Base-by-base conservation (phyloP, 2,888 invertebrate species). In the Empis livida region DNA sequence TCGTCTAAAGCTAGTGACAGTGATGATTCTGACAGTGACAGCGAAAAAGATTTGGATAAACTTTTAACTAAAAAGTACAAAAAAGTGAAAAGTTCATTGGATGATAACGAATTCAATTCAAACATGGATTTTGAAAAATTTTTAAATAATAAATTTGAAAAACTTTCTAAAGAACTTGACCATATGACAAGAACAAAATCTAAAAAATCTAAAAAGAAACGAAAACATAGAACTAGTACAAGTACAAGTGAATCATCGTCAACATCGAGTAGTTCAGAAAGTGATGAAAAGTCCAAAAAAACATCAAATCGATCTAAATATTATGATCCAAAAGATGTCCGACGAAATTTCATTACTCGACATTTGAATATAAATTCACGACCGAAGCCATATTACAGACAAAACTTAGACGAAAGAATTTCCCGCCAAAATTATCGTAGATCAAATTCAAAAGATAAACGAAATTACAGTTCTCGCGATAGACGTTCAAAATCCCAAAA, bases 61-160 rank as follows among this genome's bases (percentile, higher is more conserved):
- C 73, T 82, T 56, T 69, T 89, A 46, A 79, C 82, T 55, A 78
- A 77, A 52, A 85, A 83, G 61, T 78, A 82, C 50, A 82, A 77
- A 61, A 78, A 81, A 52, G 66, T 86, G 0, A 77, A 78, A 61
- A 73, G 73, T 51, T 74, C 51, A 35, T 43, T 60, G 1, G 54
- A 55, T 13, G 53, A 56, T 10, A 59, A 59, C 4, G 61, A 65
- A 3, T 50, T 55, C 6, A 52, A 57, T 16, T 57, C 55, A 3
- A 62, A 63, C 2, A 45, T 64, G 11, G 63, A 64, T 52, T 53
- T 70, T 14, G 64, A 62, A 43, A 64, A 64, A 38, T 47, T 70
- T 8, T 49, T 68, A 13, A 63, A 65, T 51, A 64, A 62, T 20
- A 68, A 71, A 51, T 70, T 65, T 48, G 60, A 65, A 15, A 67